Evolutionary conservation across 2,797 vertebrate species (phyloP).

Genomic region (Sternarchorhynchus goeldii): DNA sequence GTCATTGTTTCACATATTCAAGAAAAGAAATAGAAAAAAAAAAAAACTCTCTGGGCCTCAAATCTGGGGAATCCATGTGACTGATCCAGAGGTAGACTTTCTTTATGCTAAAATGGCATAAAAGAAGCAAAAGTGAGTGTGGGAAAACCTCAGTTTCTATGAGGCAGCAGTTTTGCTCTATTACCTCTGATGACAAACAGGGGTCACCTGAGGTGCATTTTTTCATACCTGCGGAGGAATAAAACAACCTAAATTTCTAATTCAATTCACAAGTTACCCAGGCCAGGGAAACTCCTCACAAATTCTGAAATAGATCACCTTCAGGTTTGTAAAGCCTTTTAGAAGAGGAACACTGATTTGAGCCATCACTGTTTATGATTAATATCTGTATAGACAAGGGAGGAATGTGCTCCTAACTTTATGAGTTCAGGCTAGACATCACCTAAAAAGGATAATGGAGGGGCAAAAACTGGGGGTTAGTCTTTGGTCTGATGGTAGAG

Average conservation of each 20-base stretch:
- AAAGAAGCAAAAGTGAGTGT: background rate
- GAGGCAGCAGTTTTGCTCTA: background rate
- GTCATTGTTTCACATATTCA: constrained; percentile 32
- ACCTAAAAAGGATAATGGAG: background rate
- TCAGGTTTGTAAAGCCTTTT: background rate
- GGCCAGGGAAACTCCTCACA: background rate
- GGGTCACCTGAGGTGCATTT: constrained; percentile 11
- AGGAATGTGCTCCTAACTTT: background rate
- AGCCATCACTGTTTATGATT: background rate
- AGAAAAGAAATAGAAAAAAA: background rate
- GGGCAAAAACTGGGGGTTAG: background rate
- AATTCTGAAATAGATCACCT: background rate
- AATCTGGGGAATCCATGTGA: constrained; percentile 31
- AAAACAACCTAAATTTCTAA: constrained; percentile 16
- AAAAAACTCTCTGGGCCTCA: constrained; percentile 5
- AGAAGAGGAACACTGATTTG: background rate
- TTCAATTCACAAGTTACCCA: constrained; percentile 21
- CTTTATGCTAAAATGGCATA: constrained; percentile 16
- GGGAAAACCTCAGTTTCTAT: background rate
- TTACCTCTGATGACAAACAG: constrained; percentile 8
- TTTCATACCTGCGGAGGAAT: background rate
- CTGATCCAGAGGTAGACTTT: constrained; percentile 12
- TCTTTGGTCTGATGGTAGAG: background rate
- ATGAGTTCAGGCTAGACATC: constrained; percentile 9
- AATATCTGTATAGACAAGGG: background rate